Base-by-base conservation (phyloP, 2,888 invertebrate genomes). In the Callimorpha dominula region DNA sequence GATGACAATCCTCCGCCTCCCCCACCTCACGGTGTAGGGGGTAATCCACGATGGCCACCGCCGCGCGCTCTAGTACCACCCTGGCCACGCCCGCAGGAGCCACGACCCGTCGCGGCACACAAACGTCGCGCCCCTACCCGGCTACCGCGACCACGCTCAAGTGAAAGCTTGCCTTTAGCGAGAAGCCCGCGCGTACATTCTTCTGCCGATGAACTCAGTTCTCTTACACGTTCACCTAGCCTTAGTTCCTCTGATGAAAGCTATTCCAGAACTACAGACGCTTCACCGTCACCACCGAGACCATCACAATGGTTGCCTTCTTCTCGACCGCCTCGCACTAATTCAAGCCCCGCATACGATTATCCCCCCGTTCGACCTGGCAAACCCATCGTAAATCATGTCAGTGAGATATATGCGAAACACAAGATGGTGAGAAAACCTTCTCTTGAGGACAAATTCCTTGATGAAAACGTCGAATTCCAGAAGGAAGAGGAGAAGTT, bases 241-340 rank as follows among this genome's bases (percentile, higher is more conserved):
- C 97, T 98, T 78, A 98, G 97, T 90, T 98, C 98, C 71, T 98
- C 98, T 0, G 98, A 98, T 87, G 98, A 98, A 91, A 98, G 98
- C 91, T 98, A 97, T 88, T 97, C 98, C 63, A 96, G 98, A 82
- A 98, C 98, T 7, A 98, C 98, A 0, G 97, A 97, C 86, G 98
- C 95, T 1, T 96, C 95, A 0, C 96, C 97, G 8, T 97, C 97
- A 0, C 96, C 96, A 8, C 96, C 97, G 0, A 93, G 97, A 42
- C 96, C 96, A 1, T 93, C 96, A 40, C 95, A 93, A 54, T 93
- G 93, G 92, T 93, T 96, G 5, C 96, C 96, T 31, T 95, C 96
- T 1, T 89, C 94, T 7, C 82, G 91, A 42, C 89, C 88, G 11
- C 91, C 87, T 50, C 96, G 97, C 72, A 93, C 96, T 20, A 96